Evolutionary conservation across 2,888 invertebrate genomes (phyloP).

Genomic region (Lepidocyrtinus sp.): DNA sequence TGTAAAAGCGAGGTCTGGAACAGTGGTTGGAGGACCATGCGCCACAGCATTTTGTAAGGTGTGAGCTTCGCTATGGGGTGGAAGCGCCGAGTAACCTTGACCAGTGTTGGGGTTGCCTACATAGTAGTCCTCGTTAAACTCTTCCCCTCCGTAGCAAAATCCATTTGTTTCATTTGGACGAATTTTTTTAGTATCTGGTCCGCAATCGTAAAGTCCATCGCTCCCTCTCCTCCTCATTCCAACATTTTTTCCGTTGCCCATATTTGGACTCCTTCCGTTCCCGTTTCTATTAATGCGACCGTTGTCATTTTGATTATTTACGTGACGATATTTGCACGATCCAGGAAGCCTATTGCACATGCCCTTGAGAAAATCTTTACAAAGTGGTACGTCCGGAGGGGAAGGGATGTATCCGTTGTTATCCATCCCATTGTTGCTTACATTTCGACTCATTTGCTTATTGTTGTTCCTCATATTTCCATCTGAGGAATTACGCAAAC

Average conservation of each 20-base stretch:
- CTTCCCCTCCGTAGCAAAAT: constrained; percentile 37
- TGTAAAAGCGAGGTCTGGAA: constrained; percentile 31
- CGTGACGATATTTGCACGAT: constrained; percentile 53
- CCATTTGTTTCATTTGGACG: constrained; percentile 26
- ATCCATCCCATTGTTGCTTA: constrained; percentile 67
- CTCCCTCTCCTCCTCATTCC: constrained; percentile 38
- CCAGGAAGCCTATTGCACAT: constrained; percentile 66
- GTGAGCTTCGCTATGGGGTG: constrained; percentile 37
- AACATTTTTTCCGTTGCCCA: constrained; percentile 8
- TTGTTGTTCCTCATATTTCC: constrained; percentile 43
- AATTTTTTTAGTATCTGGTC: constrained; percentile 43
- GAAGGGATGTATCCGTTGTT: constrained; percentile 67
- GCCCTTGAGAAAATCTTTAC: constrained; percentile 75
- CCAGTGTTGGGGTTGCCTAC: constrained; percentile 39
- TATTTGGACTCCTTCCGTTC: constrained; percentile 16
- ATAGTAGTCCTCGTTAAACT: constrained; percentile 57
- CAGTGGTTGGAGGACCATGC: constrained; percentile 15
- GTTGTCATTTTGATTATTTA: constrained; percentile 34
- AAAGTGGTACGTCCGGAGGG: constrained; percentile 74
- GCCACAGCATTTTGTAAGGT: constrained; percentile 19
- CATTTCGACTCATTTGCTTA: constrained; percentile 19
- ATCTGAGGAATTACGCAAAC: constrained; percentile 26
- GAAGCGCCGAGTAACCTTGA: constrained; percentile 30
- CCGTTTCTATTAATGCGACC: constrained; percentile 23
- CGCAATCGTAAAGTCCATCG: constrained; percentile 40